A percentile compares a stretch with the other conserved stretches of the same genome.
phyloP scores from a whole-genome alignment of 2,797 vertebrate species.

The Enteromius thamalakanensis region DNA sequence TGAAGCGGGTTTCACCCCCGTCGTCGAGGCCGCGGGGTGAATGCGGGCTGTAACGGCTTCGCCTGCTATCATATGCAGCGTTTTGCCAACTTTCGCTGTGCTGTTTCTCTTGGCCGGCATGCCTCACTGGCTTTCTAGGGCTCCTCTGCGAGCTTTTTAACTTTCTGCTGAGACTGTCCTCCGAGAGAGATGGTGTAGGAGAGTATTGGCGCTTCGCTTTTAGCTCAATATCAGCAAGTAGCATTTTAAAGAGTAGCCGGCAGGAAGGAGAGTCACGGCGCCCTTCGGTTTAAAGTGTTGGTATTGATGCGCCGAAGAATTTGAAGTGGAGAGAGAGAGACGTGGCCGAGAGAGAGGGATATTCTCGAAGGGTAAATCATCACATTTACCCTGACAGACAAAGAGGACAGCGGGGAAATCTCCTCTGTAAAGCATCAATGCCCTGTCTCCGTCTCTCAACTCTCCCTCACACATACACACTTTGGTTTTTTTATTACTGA shows the following conservation, averaged over 20 bases:
- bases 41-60: background rate
- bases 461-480: background rate
- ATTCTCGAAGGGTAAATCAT: constrained; percentile 46
- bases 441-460: constrained; percentile 15
- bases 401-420: constrained; percentile 49
- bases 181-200: background rate
- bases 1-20: background rate
- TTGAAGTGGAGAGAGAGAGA: constrained; percentile 42
- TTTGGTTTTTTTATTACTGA: constrained; percentile 21
- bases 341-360: constrained; percentile 8
- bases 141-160: constrained; percentile 35
- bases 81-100: constrained; percentile 16
- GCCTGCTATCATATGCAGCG: background rate
- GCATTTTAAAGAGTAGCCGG: constrained; percentile 50
- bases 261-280: constrained; percentile 45
- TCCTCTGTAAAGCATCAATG: constrained; percentile 40
- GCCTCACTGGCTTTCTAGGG: constrained; percentile 54
- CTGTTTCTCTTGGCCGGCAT: constrained; percentile 28
- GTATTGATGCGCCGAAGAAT: constrained; percentile 52
- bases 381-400: constrained; percentile 51
- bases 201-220: constrained; percentile 33
- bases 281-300: constrained; percentile 56
- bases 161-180: constrained; percentile 48
- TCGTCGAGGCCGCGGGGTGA: background rate
- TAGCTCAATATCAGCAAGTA: constrained; percentile 53